These are phyloP conservation scores for Andrena dorsata DNA, from an alignment of 2,888 invertebrate genomes.

Conservation along the genomic window DNA sequence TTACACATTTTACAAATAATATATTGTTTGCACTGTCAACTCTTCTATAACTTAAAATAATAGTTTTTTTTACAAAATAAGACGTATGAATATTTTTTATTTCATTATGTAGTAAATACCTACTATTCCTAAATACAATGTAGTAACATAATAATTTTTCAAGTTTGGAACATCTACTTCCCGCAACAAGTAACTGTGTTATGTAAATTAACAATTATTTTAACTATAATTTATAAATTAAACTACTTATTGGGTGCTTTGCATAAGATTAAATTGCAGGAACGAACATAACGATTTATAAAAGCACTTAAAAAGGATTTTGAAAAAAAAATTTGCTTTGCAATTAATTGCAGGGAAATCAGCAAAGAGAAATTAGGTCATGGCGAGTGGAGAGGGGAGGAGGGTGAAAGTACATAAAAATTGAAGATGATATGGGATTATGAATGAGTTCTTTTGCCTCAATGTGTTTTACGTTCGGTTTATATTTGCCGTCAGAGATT, in stretches of 20 bases:
- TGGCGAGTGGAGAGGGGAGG: not conserved
- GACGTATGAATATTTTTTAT: too few species aligned
- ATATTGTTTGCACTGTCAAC: too few species aligned
- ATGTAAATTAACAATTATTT: not conserved
- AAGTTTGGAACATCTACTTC: not conserved
- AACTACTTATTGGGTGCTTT: too few species aligned
- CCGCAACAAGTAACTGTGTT: not conserved
- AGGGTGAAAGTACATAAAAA: slow-evolving; percentile 23
- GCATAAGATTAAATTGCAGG: too few species aligned
- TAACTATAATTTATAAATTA: not conserved
- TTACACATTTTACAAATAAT: too few species aligned
- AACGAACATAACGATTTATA: not conserved
- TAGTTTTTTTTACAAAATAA: too few species aligned
- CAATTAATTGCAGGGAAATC: slow-evolving; percentile 17
- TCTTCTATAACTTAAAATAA: too few species aligned
- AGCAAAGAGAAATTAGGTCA: slow-evolving; percentile 23
- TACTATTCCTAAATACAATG: too few species aligned
- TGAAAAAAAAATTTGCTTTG: not conserved
- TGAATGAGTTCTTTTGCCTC: not conserved
- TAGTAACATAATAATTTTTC: too few species aligned
- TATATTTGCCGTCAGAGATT: too few species aligned
- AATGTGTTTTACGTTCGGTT: not conserved
- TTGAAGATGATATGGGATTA: slow-evolving; percentile 13
- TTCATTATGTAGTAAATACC: too few species aligned
- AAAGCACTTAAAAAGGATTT: not conserved